Evolutionary conservation across 37 sponge, comb jelly and placozoan species (phyloP), one percentile per base, ranked within the genome.

Genomic region (Corticium candelabrum): DNA sequence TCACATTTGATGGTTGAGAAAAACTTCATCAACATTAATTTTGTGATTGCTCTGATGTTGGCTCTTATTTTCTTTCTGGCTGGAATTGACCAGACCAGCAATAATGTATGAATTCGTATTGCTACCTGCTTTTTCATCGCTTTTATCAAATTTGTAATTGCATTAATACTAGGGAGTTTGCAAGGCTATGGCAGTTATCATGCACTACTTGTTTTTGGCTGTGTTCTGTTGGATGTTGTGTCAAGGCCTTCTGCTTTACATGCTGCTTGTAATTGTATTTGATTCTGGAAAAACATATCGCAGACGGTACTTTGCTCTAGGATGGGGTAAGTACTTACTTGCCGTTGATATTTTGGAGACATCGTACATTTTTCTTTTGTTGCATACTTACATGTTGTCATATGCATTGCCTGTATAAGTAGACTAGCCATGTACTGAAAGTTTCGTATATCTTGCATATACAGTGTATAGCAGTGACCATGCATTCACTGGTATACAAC

Each of bases 311-410:
- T 40, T 43, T 68, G 79, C 62, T 69, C 79, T 78, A 29, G 79
- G 79, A 69, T 78, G 79, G 79, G 79, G 79, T 78, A 43, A 78
- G 76, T 37, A n/a, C n/a, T n/a, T n/a, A n/a, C n/a, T n/a, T n/a
- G n/a, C n/a, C n/a, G n/a, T n/a, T n/a, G n/a, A n/a, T n/a, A n/a
- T n/a, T n/a, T n/a, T n/a, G n/a, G n/a, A n/a, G n/a, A n/a, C n/a
- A n/a, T n/a, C n/a, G n/a, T n/a, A n/a, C n/a, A n/a, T n/a, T n/a
- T n/a, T n/a, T n/a, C n/a, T n/a, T n/a, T n/a, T n/a, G n/a, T n/a
- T n/a, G n/a, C n/a, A n/a, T n/a, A n/a, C n/a, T n/a, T n/a, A n/a
- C n/a, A n/a, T n/a, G n/a, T n/a, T n/a, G n/a, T n/a, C n/a, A n/a
- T n/a, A n/a, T n/a, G n/a, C n/a, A n/a, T n/a, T n/a, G n/a, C n/a